Evolutionary conservation across 37 sponge, comb jelly and placozoan genomes (phyloP), one percentile per base, ranked within the genome.

Genomic region (Axinella damicornis): DNA sequence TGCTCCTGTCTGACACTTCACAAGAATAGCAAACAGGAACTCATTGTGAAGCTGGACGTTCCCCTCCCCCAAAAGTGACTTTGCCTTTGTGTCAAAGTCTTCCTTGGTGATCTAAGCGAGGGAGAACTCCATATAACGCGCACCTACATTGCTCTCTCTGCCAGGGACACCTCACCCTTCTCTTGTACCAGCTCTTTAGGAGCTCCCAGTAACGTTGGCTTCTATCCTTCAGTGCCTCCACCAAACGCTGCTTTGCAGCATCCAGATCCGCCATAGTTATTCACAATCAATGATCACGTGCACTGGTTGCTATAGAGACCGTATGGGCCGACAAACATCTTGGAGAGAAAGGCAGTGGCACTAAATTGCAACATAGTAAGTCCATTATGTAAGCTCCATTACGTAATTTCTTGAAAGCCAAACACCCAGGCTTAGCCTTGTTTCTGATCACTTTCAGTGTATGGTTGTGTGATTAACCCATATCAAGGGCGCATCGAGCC

Each of bases 11-110:
- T 96, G 96, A 73, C 96, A 96, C 53, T 96, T 96, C 16, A 96
- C 77, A 38, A 96, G 69, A 20, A 96, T 83, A 16, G 96, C 96
- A 73, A 96, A 90, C 24, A 96, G 57, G 62, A 96, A 96, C 52
- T 96, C 91, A 68, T 96, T 96, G 81, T 96, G 96, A 24, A 96
- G 87, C 27, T 81, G 87, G 35, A 96, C 54, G 65, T 90, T 90
- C 15, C 65, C 59, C 25, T 79, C 88, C 0, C 93, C 96, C 55
- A 96, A 60, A 9, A 96, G 74, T 38, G 39, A 40, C 53, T 79
- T 76, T 31, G 96, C 96, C 36, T 83, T 77, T 2, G 86, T 41
- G 64, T 92, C 93, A 82, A 92, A 92, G 5, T 92, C 91, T 18
- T 96, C 96, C 61, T 92, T 96, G 46, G 81, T 72, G 18, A 96